Conservation (phyloP, 2,113 vertebrate genomes). For the Chaetodon auriga region DNA sequence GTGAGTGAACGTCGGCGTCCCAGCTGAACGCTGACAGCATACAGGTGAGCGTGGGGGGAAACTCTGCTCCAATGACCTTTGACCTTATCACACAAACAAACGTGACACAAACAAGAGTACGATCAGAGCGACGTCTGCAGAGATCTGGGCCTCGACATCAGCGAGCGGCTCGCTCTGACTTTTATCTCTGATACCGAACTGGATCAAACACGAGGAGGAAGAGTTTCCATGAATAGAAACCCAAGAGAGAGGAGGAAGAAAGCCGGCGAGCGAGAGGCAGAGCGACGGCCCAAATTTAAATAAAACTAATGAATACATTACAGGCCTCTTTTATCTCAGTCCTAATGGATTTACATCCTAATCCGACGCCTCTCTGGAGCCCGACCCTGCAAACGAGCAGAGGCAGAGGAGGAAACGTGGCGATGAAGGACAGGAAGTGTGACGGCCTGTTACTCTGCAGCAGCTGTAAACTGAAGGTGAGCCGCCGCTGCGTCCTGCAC, state of each 20-base stretch:
- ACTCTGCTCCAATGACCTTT: background rate
- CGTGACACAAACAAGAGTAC: background rate
- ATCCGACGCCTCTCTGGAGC: constrained; percentile 53
- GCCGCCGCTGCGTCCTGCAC: too few species aligned
- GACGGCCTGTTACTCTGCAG: background rate
- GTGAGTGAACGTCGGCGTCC: too few species aligned
- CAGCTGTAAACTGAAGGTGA: too few species aligned
- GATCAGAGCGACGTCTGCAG: background rate
- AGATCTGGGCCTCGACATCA: background rate
- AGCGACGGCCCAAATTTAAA: constrained; percentile 65
- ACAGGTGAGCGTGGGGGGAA: background rate
- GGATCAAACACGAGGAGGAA: constrained; percentile 45
- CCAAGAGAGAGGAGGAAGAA: constrained; percentile 37
- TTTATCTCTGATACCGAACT: constrained; percentile 27
- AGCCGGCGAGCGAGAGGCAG: background rate
- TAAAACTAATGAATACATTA: constrained; percentile 82
- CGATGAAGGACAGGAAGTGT: background rate
- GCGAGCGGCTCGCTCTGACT: constrained; percentile 14
- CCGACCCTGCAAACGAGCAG: constrained; percentile 5
- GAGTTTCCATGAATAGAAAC: constrained; percentile 50
- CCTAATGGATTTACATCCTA: constrained; percentile 69
- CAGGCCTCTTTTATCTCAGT: constrained; percentile 70
- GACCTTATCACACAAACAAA: background rate
- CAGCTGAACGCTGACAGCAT: too few species aligned
- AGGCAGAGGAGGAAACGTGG: background rate